A percentile compares a stretch with the other conserved stretches of the same genome.
These are phyloP conservation scores for Uria lomvia DNA, from an alignment of 2,113 vertebrate genomes.

Conservation along the genomic window DNA sequence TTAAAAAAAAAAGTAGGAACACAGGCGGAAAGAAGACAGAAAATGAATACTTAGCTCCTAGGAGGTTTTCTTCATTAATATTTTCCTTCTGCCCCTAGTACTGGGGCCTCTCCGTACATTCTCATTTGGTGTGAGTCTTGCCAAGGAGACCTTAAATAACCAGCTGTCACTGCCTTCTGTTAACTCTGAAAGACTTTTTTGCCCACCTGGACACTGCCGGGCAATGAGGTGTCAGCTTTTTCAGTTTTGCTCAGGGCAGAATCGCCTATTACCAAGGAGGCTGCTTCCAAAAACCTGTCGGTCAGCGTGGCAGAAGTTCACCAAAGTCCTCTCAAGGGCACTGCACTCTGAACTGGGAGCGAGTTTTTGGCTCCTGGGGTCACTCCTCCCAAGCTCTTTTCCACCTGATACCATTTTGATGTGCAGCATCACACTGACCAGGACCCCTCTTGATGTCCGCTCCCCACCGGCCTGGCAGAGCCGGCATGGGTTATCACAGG, in stretches of 20 bases:
- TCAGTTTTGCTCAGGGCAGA: conserved; percentile 12
- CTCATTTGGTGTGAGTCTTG: background rate
- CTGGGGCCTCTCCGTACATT: background rate
- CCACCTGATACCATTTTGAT: background rate
- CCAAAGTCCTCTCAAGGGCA: conserved; percentile 17
- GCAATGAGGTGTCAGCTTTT: background rate
- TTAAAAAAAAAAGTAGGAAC: background rate
- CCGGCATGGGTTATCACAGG: background rate
- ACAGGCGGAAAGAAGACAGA: background rate
- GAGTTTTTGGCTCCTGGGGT: background rate
- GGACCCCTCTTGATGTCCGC: background rate
- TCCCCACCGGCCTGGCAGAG: background rate
- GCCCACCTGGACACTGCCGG: background rate
- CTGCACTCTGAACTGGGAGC: background rate
- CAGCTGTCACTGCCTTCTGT: conserved; percentile 48
- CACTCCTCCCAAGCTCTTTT: background rate
- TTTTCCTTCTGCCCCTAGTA: background rate
- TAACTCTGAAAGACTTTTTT: conserved; percentile 25
- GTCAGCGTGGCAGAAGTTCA: background rate
- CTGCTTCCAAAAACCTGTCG: background rate
- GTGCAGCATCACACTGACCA: background rate
- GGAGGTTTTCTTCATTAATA: background rate
- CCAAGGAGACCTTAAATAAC: conserved; percentile 7
- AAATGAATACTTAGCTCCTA: background rate
- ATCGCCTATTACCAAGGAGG: background rate